These are phyloP conservation scores for Thomomys bottae DNA, from an alignment of 2,113 vertebrate species.

Conservation along the genomic window DNA sequence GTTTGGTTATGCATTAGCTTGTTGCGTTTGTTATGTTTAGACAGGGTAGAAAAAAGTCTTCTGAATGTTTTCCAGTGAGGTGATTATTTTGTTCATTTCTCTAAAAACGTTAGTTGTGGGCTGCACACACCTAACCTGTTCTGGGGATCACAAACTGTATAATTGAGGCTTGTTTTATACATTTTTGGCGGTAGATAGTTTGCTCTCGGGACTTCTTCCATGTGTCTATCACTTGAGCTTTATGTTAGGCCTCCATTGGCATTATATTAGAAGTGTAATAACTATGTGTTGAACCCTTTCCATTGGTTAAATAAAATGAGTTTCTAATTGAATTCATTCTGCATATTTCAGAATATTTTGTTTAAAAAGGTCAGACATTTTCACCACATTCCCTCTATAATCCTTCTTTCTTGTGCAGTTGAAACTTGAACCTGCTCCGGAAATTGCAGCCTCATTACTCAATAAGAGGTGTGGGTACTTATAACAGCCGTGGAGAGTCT, in stretches of 20 bases:
- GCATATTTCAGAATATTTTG: neutral
- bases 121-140: neutral
- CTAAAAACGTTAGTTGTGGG: neutral
- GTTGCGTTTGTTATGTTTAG: slow-evolving; percentile 24
- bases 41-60: neutral
- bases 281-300: slow-evolving; percentile 3
- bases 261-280: neutral
- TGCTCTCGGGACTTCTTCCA: no score
- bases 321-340: neutral
- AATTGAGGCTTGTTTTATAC: slow-evolving; percentile 21
- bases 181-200: no score
- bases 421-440: neutral
- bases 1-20: neutral
- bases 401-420: neutral
- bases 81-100: neutral
- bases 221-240: no score
- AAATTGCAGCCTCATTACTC: neutral
- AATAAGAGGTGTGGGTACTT: neutral
- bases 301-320: neutral
- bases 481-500: neutral
- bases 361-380: neutral
- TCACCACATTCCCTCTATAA: neutral
- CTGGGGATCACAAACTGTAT: neutral
- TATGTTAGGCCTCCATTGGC: no score
- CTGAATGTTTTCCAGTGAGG: neutral